Base-by-base conservation (phyloP, 2,888 invertebrate species). In the Unio pictorum region DNA sequence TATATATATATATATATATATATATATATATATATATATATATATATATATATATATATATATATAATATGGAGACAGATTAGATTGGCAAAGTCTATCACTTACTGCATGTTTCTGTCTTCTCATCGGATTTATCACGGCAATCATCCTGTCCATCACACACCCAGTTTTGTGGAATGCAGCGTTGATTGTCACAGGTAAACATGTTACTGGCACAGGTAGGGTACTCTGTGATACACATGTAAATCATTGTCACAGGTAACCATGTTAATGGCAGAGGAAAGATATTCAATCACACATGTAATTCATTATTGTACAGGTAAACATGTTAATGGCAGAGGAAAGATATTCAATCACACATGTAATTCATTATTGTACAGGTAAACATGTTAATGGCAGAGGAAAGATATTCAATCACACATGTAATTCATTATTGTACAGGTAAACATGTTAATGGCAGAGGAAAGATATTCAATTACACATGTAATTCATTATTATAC, bases 171-270 rank as follows among this genome's bases (percentile, higher is more conserved):
- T 71, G 68, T 5, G 83, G 78, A 6, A 89, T 84, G 80, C 89
- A 89, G 17, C 81, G 76, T 0, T 97, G 97, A 26, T 96, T 96
- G 69, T 71, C 71, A 90, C 96, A 96, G 75, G 93, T 93, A 91
- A 96, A 96, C 81, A 92, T 91, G 7, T 81, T 92, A 0, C 91
- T 88, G 65, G 92, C 92, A 86, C 95, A 95, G 75, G 92, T 74
- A 6, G 80, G 78, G 73, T 84, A 86, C 23, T 81, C 86, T 86
- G 71, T 3, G 79, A 71, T 68, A 5, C 72, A 60, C 72, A 60
- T 62, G 58, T 54, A 56, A 61, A 66, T 11, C 11, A 45, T 45
- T 11, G 23, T 23, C 23, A 23, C 23, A 23, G 23, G 23, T 23
- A 23, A 23, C 23, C 23, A 23, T 23, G 23, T 23, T 23, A 23